Evolutionary conservation across 2,888 invertebrate genomes (phyloP), one percentile per base, ranked within the genome.

Genomic region (Troides oblongomaculatus): DNA sequence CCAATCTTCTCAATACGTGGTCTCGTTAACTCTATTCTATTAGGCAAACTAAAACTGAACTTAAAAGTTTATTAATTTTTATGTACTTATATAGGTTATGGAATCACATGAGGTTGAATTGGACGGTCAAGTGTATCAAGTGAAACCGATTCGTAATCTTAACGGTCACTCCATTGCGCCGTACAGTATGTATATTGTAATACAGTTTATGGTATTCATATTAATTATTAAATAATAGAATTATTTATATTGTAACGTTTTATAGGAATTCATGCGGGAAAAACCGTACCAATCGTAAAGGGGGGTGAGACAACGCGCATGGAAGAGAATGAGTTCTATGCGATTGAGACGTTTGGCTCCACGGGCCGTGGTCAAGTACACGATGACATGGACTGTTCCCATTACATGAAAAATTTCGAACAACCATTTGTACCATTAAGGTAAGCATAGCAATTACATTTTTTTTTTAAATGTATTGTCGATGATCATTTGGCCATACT

Each of bases 91-190:
- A 57, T 72, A 92, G 92, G 99, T 99, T 0, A 99, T 99, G 99
- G 99, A 99, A 84, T 99, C 99, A 0, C 99, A 99, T 86, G 99
- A 99, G 92, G 95, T 99, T 8, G 99, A 99, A 87, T 87, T 99
- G 68, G 98, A 99, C 87, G 99, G 99, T 53, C 98, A 98, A 90
- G 96, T 96, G 17, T 99, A 98, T 90, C 98, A 96, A 88, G 97
- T 99, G 50, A 99, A 99, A 90, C 97, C 99, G 8, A 99, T 99
- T 81, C 95, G 99, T 73, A 99, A 99, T 93, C 94, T 99, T 74
- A 99, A 99, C 88, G 99, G 99, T 0, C 99, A 99, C 88, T 99
- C 99, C n/a, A 99, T 99, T 81, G 97, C 98, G 73, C 99, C 98
- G n/a, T 99, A 99, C 88, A 95, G 98, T 96, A 90, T 95, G 95